Base-by-base conservation (phyloP, 2,797 vertebrate genomes). In the Nothura maculosa region DNA sequence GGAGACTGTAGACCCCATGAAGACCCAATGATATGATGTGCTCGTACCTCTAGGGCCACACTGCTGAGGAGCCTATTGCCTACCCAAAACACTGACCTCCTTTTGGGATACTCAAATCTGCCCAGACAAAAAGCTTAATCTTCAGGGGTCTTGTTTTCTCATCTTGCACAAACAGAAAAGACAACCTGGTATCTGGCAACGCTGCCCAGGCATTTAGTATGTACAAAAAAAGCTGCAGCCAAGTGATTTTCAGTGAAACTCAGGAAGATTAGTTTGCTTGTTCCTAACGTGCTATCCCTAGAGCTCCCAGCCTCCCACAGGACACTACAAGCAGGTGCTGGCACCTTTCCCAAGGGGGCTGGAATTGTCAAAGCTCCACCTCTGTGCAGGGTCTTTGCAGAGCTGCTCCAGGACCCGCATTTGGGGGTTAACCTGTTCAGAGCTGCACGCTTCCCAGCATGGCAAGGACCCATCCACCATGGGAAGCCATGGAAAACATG, bases 351-450 rank as follows among this genome's bases (percentile, higher is more conserved):
- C 32, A 93, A 87, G 15, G 74, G 42, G 42, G 47, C 67, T 91
- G 73, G 87, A 94, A 95, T 95, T 96, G 83, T 70, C 92, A 92
- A 89, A 93, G 86, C 63, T 88, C 74, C 58, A 38, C 67, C 45
- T 66, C 66, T 38, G 72, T 70, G 38, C 64, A 80, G 81, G 36
- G 30, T 52, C 32, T 73, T 47, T 75, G 48, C 70, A 55, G 69
- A 87, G 50, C 30, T 70, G 63, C 66, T 40, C 6, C 1, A 4
- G 42, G 48, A 76, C 69, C 75, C 68, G 61, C 15, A 1, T 24
- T 80, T 55, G 40, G 6, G 50, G 50, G 22, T 4, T 50, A 57
- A 54, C 32, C 13, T 28, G 27, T 38, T 57, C 52, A 64, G 47
- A 76, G 45, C 20, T 30, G 72, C 3, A 3, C 20, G 61, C 8